Evolutionary conservation across 2,888 invertebrate genomes (phyloP), one percentile per base, ranked within the genome.

Genomic region (Acleris literana): DNA sequence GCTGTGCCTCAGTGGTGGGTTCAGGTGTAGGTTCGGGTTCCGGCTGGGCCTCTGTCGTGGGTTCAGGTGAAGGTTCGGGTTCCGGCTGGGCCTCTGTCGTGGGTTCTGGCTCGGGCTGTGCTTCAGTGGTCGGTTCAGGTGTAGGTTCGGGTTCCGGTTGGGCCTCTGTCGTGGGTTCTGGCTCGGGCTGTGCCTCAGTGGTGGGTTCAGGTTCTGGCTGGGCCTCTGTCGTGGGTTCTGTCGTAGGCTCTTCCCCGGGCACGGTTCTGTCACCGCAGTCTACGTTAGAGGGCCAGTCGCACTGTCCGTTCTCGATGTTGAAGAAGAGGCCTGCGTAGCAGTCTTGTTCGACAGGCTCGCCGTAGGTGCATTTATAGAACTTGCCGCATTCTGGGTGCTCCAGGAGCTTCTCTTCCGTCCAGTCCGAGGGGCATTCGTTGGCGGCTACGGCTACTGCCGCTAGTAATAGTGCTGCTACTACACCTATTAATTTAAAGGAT

Each of bases 321-420:
- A 95, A 96, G 54, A 92, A 86, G 0, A 95, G 85, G n/a, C 92
- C 93, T 0, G 80, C 73, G 0, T 94, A 93, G 72, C 95, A 96
- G 0, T 78, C 76, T 75, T 93, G 93, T 72, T 94, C 94, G 1
- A 94, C 81, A 0, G 94, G 95, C 0, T 87, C 72, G 5, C 94
- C 95, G 70, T 94, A 94, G 82, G 95, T 94, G 76, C 95, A 96
- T 76, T 95, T 95, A 63, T 95, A 90, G 80, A 94, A 96, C 76
- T 93, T 94, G 64, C 94, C 87, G 76, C 95, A 96, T 61, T 93
- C 89, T 1, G 85, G 88, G 57, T 92, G 91, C 22, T 92, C 93
- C 0, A 95, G 88, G 64, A 95, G 93, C 78, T 93, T 91, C 69
- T 90, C 89, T 20, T 90, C 74, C 0, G 9, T 18, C 62, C 88